Evolutionary conservation across 2,888 invertebrate species (phyloP).

Genomic region (Meliscaeva auricollis): DNA sequence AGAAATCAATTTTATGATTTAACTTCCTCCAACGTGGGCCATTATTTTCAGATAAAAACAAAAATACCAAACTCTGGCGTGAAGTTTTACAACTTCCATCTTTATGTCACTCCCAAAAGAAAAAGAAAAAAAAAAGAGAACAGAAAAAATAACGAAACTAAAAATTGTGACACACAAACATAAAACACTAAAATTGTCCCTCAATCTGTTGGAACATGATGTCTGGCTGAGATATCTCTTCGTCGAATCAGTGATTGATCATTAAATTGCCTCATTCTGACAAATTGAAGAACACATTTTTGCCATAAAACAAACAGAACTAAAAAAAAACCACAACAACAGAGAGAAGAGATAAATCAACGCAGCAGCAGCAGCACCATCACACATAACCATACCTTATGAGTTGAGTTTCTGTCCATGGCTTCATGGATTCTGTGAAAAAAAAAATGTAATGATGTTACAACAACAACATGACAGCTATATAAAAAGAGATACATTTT

Average conservation of each 20-base stretch:
- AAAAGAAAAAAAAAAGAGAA: background rate
- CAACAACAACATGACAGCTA: constrained; percentile 66
- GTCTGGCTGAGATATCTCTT: constrained; percentile 60
- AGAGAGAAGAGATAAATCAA: constrained; percentile 58
- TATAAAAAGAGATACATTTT: constrained; percentile 43
- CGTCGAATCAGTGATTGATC: constrained; percentile 75
- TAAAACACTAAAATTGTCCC: constrained; percentile 40
- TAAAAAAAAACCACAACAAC: constrained; percentile 19
- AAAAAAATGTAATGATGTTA: constrained; percentile 60
- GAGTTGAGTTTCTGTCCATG: constrained; percentile 20
- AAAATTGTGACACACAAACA: constrained; percentile 26
- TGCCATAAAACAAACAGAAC: constrained; percentile 66
- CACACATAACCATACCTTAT: constrained; percentile 48
- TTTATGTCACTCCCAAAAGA: background rate
- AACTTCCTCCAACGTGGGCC: constrained; percentile 15
- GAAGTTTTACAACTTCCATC: constrained; percentile 39
- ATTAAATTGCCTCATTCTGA: constrained; percentile 74
- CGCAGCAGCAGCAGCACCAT: constrained; percentile 22
- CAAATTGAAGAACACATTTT: constrained; percentile 74
- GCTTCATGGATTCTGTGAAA: constrained; percentile 22
- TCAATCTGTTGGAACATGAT: constrained; percentile 52
- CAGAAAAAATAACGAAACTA: background rate
- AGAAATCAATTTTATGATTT: constrained; percentile 53
- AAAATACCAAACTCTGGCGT: constrained; percentile 31
- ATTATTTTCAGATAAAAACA: constrained; percentile 21